A percentile compares a stretch with the other conserved stretches of the same genome.
phyloP scores from a whole-genome alignment of 2,888 invertebrate genomes.

The Boloria selene region DNA sequence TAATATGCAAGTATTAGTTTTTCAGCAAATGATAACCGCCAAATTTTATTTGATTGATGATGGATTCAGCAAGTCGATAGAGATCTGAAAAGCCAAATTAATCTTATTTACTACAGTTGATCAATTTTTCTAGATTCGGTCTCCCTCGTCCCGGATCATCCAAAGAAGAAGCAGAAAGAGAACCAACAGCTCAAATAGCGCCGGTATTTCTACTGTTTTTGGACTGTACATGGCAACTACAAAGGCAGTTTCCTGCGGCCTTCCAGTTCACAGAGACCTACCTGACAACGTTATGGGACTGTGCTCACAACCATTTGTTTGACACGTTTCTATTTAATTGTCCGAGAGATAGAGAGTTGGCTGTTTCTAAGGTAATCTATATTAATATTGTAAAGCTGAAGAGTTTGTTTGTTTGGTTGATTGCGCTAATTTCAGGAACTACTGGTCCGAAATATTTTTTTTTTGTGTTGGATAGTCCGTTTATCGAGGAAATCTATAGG shows the following conservation, averaged over 20 bases:
- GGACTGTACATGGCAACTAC: constrained; percentile 96
- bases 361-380: constrained; percentile 80
- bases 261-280: constrained; percentile 97
- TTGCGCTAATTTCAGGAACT: no score
- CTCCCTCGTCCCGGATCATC: constrained; percentile 84
- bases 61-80: no score
- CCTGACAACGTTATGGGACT: constrained; percentile 95
- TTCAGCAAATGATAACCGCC: no score
- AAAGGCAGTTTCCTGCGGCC: constrained; percentile 92
- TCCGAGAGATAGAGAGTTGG: constrained; percentile 87
- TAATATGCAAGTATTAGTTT: no score
- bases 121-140: constrained; percentile 79
- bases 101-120: not conserved
- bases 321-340: constrained; percentile 97
- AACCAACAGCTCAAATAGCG: constrained; percentile 76
- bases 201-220: constrained; percentile 95
- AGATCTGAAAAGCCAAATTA: no score
- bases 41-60: no score
- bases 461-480: no score
- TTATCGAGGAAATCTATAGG: no score
- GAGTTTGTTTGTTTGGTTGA: no score
- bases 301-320: constrained; percentile 92
- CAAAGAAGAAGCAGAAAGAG: constrained; percentile 64
- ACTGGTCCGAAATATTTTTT: no score
- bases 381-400: no score